Base-by-base conservation (phyloP, 2,113 vertebrate species). In the Coptodon bakossiorum region DNA sequence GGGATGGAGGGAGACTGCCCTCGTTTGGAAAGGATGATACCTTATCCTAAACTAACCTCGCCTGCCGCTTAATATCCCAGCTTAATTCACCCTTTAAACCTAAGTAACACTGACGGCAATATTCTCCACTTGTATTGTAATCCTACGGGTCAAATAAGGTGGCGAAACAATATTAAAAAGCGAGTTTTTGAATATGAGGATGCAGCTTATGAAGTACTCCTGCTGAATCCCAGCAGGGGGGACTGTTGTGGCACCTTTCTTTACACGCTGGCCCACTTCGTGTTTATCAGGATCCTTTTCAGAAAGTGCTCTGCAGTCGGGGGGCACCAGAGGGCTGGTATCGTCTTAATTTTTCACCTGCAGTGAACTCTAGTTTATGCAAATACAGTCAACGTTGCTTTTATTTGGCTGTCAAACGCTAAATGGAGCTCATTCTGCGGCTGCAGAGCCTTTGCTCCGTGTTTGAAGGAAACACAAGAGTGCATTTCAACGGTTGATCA, bases 191-290 rank as follows among this genome's bases (percentile, higher is more conserved):
- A 19, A 5, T 17, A 19, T 48, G 34, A 29, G 6, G 17, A 22
- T 85, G 73, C 6, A 5, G 13, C 38, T 3, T 82, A 36, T 59
- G 34, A 40, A 81, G 54, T 38, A 5, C 78, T 90, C 71, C 66
- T 6, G 4, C 2, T 68, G n/a, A 5, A 14, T 6, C 17, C 93
- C 95, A 90, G 80, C 80, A 95, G 93, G 87, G 93, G 92, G 92
- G 12, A 17, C 68, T 88, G 80, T 84, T 91, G 90, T 45, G 71
- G 52, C 22, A 19, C 9, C 6, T 71, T 54, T 52, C 50, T 36
- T 68, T 16, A n/a, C 17, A 12, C 48, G 34, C 66, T 83, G 80
- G n/a, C 79, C 87, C 61, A 27, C 48, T 86, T 87, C 53, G 52
- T 61, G n/a, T 81, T 90, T 19, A 38, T 82, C 81, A 86, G 85